phyloP scores from a whole-genome alignment of 2,113 vertebrate species.

The Hoplias malabaricus region DNA sequence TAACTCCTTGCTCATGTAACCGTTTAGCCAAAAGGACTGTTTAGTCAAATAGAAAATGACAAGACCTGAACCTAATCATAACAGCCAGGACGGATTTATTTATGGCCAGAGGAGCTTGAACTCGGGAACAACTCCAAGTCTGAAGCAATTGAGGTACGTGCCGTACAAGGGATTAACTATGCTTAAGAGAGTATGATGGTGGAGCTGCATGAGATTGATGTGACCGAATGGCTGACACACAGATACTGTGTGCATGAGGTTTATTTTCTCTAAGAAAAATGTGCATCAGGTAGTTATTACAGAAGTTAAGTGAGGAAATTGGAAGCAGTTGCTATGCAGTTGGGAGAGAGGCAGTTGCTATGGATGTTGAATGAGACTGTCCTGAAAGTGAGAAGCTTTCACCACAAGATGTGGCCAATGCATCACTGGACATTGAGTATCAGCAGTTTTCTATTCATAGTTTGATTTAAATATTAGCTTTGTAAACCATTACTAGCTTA shows the following conservation, averaged over 20 bases:
- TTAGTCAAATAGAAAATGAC: neutral
- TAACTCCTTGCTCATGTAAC: neutral
- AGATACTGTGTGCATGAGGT: neutral
- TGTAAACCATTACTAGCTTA: too few species aligned
- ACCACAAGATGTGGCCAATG: too few species aligned
- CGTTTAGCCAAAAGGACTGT: neutral
- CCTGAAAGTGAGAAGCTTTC: neutral
- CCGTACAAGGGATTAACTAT: neutral
- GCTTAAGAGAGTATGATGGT: neutral
- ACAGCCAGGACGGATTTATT: neutral
- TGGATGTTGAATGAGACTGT: neutral
- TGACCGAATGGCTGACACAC: neutral
- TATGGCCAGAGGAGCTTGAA: neutral
- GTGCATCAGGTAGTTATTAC: conserved; percentile 6
- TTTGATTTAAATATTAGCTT: too few species aligned
- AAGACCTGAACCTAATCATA: neutral
- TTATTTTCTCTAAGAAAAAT: neutral
- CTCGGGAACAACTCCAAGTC: neutral
- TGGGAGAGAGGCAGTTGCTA: neutral
- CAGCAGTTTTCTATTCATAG: too few species aligned
- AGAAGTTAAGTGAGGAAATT: neutral
- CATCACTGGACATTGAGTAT: too few species aligned
- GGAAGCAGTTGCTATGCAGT: neutral
- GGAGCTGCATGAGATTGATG: neutral
- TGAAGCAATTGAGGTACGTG: neutral